Base-by-base conservation (phyloP, 1,140 invertebrate species). In the Drosophila subobscura region DNA sequence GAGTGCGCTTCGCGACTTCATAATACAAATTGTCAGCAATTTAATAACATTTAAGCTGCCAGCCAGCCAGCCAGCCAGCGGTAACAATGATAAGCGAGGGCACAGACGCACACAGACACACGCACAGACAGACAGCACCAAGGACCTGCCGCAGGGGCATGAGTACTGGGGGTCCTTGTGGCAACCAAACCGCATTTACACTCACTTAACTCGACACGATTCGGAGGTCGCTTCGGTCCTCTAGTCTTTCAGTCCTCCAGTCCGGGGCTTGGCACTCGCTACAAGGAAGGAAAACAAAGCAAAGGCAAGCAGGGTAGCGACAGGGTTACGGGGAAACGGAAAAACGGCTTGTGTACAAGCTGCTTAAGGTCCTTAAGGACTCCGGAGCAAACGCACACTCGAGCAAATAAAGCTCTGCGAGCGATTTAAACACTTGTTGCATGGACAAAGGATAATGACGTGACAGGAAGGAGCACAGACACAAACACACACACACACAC, bases 341-440 rank as follows among this genome's bases (percentile, higher is more conserved):
- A 60, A 37, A 85, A 77, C 61, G 72, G 72, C 76, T 79, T 79
- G 57, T 68, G 64, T 57, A 68, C 67, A 84, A 84, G 81, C 81
- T 80, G 80, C 81, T 85, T 85, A 77, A 86, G 77, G 63, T 63
- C 68, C 80, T 80, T 63, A 67, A 86, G 77, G 60, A 77, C 75
- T 49, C 46, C 20, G 47, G 7, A 16, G 10, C 53, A 29, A 29
- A 55, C 51, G 37, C 64, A 66, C 45, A 73, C 46, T 68, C 65
- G 67, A 76, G 75, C 73, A 81, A 86, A 88, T 85, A 86, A 80
- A 80, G 81, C 68, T 47, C 67, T 50, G 72, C 63, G 77, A 81
- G 80, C 63, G 80, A 68, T 77, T 86, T 85, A 74, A 77, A 74
- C 81, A 85, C 81, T 85, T 85, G 81, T 85, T 85, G 81, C 81